Percentiles rank a stretch among this genome's conserved stretches.
Evolutionary conservation across 2,888 invertebrate species (phyloP).

Genomic region (Nasonia oneida): DNA sequence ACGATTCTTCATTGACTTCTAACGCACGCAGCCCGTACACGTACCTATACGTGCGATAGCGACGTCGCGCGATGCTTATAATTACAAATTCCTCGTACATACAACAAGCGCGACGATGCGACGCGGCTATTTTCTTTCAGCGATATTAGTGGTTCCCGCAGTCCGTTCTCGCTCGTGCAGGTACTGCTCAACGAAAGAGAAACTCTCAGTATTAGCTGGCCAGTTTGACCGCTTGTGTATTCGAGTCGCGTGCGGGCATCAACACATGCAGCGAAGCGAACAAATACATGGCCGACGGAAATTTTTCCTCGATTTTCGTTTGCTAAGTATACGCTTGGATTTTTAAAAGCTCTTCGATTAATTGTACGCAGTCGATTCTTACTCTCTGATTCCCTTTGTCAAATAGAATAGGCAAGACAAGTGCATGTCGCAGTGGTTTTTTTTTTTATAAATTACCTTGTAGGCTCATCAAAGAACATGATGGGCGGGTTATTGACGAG

Average conservation of each 20-base stretch:
- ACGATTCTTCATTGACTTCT: slow-evolving; percentile 14
- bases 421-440: no score
- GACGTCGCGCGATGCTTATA: neutral
- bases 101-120: neutral
- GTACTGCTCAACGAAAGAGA: slow-evolving; percentile 28
- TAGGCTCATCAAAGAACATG: slow-evolving; percentile 99
- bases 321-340: no score
- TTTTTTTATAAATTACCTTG: slow-evolving; percentile 80
- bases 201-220: neutral
- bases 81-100: slow-evolving; percentile 31
- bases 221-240: slow-evolving; percentile 7
- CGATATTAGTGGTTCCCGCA: slow-evolving; percentile 22
- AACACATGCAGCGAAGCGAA: neutral
- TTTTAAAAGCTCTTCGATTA: no score
- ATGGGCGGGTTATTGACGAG: slow-evolving; percentile 97
- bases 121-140: slow-evolving; percentile 1
- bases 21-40: neutral
- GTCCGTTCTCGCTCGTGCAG: neutral
- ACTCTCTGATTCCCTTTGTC: no score
- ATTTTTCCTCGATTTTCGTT: neutral
- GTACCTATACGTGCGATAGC: neutral
- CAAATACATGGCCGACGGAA: neutral
- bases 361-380: no score
- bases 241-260: slow-evolving; percentile 1
- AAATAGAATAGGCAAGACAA: no score